Base-by-base conservation (phyloP, 2,888 invertebrate species). In the Epistrophe grossulariae region DNA sequence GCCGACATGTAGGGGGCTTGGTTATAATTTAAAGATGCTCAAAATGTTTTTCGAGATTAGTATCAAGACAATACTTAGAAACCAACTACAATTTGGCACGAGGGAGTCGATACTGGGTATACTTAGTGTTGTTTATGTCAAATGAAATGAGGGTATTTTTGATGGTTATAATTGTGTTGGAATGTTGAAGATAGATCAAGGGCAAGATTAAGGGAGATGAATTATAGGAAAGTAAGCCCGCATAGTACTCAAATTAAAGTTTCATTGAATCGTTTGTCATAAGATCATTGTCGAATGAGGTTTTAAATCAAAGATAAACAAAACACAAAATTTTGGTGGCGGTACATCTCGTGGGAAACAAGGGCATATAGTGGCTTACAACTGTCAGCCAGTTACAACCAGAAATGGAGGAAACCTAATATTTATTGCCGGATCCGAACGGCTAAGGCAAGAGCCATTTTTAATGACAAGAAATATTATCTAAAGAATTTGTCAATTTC, bases 121-220 rank as follows among this genome's bases (percentile, higher is more conserved):
- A 24, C 45, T 55, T 55, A 43, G 35, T 31, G 43, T 71, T 82
- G 70, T 80, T 68, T 52, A 59, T 71, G 82, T 71, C 82, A 71
- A 73, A 78, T 45, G 24, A 31, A 77, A 82, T 85, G 82, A 79
- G 78, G 85, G 82, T 57, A 28, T 50, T 57, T 45, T 57, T 45
- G 6, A 7, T 35, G 4, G 55, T 62, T n/a, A 50, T 76, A 60
- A 28, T 62, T 57, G 9, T 71, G 74, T 60, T 38, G 38, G 43
- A 40, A 40, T 38, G 38, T 10, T 38, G 38, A n/a, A 64, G 64
- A 48, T 64, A 35, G 50, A 64, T 66, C 64, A 74, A 70, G 55
- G 28, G 57, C 38, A 50, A n/a, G 43, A 40, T 7, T 81, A 13
- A 50, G 19, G 5, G 9, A 19, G 1, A 13, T 40, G 40, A 0